These are phyloP conservation scores for Enoplosus armatus DNA, from an alignment of 2,797 vertebrate species.

Conservation along the genomic window DNA sequence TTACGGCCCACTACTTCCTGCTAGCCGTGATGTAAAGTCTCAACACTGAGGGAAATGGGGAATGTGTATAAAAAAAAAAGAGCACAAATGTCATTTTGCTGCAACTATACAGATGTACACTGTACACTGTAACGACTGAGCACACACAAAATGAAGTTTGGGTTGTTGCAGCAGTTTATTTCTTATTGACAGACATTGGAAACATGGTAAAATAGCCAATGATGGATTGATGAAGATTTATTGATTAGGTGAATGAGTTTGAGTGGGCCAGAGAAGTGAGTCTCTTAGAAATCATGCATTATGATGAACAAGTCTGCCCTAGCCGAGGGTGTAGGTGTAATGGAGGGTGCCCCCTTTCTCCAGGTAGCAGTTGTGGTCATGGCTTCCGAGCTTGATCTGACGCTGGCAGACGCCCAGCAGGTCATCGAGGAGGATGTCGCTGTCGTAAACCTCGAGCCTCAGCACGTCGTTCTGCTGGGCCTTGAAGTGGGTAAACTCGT, in stretches of 20 bases:
- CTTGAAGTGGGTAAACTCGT: slow-evolving; percentile 54
- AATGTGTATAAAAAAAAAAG: not conserved
- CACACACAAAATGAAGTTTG: not conserved
- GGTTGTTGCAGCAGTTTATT: slow-evolving; percentile 14
- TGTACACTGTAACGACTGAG: not conserved
- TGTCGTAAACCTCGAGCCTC: slow-evolving; percentile 71
- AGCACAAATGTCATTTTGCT: not conserved
- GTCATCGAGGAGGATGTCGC: slow-evolving; percentile 58
- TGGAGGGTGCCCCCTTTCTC: slow-evolving; percentile 61
- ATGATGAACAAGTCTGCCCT: not conserved
- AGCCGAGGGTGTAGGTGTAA: slow-evolving; percentile 63
- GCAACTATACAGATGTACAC: not conserved
- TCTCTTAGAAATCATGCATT: not conserved
- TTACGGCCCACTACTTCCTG: not conserved
- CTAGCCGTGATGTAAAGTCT: no score
- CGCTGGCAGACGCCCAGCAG: slow-evolving; percentile 67
- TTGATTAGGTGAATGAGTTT: not conserved
- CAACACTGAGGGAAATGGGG: not conserved
- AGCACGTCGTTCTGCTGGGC: slow-evolving; percentile 44
- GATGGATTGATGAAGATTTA: not conserved
- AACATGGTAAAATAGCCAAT: slow-evolving; percentile 6
- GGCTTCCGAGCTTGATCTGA: slow-evolving; percentile 49
- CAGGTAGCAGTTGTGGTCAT: slow-evolving; percentile 58
- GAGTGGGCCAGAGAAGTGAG: not conserved
- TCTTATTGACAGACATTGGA: not conserved